Percentiles rank a stretch among this genome's conserved stretches.
phyloP scores from a whole-genome alignment of 1,140 invertebrate species.

The Apocrypta bakeri region DNA sequence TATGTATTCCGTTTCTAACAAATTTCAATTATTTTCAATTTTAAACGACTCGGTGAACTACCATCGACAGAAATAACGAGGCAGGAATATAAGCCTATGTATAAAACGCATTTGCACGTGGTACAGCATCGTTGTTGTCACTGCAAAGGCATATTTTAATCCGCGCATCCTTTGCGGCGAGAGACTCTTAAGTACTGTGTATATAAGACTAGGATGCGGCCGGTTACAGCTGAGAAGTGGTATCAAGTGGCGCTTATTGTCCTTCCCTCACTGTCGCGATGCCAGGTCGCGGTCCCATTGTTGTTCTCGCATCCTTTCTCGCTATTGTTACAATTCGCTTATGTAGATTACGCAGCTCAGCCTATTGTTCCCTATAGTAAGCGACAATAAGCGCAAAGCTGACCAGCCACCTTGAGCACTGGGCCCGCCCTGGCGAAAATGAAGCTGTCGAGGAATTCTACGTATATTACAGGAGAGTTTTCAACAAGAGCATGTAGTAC shows the following conservation, averaged over 20 bases:
- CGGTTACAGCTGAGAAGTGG: neutral
- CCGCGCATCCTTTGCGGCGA: no score
- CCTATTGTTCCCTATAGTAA: constrained; percentile 26
- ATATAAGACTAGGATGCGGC: neutral
- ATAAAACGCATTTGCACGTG: no score
- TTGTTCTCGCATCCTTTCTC: neutral
- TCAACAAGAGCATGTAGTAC: neutral
- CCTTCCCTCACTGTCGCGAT: constrained; percentile 46
- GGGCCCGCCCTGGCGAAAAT: constrained; percentile 9
- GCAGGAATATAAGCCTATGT: no score
- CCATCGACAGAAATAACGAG: no score
- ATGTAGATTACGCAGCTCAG: constrained; percentile 18
- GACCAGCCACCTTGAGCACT: neutral
- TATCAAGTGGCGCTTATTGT: constrained; percentile 45
- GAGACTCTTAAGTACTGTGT: no score
- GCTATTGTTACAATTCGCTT: constrained; percentile 43
- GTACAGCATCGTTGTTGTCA: no score
- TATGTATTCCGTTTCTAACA: no score
- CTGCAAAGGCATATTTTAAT: no score
- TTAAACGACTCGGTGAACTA: no score
- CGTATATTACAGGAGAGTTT: neutral
- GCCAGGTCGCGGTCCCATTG: neutral
- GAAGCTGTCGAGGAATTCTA: constrained; percentile 22
- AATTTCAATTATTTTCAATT: no score
- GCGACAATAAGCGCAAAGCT: neutral